Conservation (phyloP, 2,797 vertebrate genomes). For the Manis javanica region DNA sequence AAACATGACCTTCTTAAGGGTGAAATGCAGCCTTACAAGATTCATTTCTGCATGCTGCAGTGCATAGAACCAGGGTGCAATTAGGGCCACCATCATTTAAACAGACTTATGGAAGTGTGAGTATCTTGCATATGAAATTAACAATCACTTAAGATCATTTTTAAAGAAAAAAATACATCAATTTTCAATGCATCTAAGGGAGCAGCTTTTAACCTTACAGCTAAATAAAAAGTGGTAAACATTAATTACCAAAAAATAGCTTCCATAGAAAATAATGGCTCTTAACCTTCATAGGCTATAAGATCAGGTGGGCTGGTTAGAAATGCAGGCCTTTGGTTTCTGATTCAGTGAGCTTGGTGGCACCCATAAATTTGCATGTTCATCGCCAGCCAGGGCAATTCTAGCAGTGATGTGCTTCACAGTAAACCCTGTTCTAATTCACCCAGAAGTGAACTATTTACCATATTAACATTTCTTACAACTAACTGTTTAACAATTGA, state of each 20-base stretch:
- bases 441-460: neutral
- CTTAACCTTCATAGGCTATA: neutral
- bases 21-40: neutral
- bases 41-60: neutral
- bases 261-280: neutral
- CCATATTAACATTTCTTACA: neutral
- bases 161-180: neutral
- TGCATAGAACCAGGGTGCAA: neutral
- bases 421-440: neutral
- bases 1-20: slow-evolving; percentile 6
- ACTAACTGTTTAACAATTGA: neutral
- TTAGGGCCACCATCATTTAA: neutral
- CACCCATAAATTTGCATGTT: neutral
- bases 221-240: neutral
- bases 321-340: neutral
- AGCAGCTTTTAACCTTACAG: neutral
- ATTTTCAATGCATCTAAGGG: slow-evolving; percentile 28
- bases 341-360: neutral
- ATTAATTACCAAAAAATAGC: slow-evolving; percentile 17
- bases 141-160: neutral
- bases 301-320: neutral
- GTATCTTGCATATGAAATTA: slow-evolving; percentile 35
- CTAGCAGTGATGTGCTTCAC: neutral
- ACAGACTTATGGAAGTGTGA: neutral
- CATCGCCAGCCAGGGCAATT: neutral